Evolutionary conservation across 2,113 vertebrate species (phyloP).

Genomic region (Ceratotherium simum): DNA sequence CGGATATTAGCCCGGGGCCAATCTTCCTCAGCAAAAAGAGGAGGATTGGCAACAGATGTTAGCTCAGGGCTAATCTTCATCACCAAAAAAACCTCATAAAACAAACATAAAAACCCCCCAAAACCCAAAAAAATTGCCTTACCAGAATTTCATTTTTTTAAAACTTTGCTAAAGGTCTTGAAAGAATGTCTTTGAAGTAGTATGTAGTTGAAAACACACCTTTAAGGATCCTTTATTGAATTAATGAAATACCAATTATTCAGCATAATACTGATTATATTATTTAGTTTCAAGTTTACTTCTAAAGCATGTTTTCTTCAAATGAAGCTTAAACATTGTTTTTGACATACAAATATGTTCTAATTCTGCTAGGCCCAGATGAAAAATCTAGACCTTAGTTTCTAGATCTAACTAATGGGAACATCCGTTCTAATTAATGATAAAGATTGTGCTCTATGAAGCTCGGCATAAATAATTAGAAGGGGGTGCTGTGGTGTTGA

Average conservation of each 20-base stretch:
- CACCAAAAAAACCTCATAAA: no score
- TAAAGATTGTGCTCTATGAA: neutral
- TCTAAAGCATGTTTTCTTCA: constrained; percentile 32
- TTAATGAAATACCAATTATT: neutral
- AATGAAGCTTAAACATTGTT: neutral
- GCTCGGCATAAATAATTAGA: neutral
- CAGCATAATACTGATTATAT: neutral
- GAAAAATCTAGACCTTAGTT: constrained; percentile 2
- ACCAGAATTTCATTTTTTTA: neutral
- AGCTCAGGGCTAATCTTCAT: no score
- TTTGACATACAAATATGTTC: neutral
- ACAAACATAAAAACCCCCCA: no score
- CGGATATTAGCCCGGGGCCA: no score
- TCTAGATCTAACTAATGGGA: neutral
- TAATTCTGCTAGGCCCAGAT: neutral
- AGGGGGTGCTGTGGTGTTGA: neutral
- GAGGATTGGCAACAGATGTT: no score
- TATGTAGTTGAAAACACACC: neutral
- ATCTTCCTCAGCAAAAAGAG: no score
- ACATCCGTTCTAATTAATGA: neutral
- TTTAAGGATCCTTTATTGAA: neutral
- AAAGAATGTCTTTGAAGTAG: constrained; percentile 43
- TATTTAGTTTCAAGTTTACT: neutral
- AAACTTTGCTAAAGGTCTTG: neutral
- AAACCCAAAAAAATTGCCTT: neutral